These are phyloP conservation scores for Pristionchus fissidentatus DNA, from an alignment of 2,888 invertebrate species.

Conservation along the genomic window DNA sequence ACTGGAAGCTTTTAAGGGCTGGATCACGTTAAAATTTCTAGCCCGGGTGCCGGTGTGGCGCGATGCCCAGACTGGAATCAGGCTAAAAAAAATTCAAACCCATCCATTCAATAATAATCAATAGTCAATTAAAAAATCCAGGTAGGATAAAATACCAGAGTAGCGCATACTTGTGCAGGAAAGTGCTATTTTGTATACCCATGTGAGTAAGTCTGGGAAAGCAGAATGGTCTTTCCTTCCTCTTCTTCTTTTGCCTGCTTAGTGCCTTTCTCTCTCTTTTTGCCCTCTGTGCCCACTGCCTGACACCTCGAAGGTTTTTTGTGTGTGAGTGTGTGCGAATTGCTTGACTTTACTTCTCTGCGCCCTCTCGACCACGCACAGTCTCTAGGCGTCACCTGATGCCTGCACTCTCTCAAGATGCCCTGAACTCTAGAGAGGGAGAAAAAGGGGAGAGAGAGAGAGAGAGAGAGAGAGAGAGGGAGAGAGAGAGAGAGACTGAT, in stretches of 20 bases:
- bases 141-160: no score
- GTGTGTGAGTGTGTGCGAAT: slow-evolving; percentile 28
- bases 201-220: slow-evolving; percentile 15
- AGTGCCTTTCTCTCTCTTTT: slow-evolving; percentile 23
- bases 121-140: no score
- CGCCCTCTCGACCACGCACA: background rate
- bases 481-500: background rate
- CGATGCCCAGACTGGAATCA: no score
- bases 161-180: no score
- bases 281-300: background rate
- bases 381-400: background rate
- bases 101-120: no score
- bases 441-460: background rate
- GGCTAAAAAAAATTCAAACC: no score
- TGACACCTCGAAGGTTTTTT: slow-evolving; percentile 38
- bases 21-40: no score
- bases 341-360: slow-evolving; percentile 3
- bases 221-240: no score
- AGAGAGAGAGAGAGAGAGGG: background rate
- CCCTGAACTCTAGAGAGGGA: background rate
- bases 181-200: no score
- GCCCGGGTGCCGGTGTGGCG: no score
- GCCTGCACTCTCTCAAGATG: background rate
- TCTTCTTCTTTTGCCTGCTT: no score
- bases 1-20: no score